A percentile compares a stretch with the other conserved stretches of the same genome.
Conservation (phyloP, 2,888 invertebrate genomes). For the Pheosia tremula region DNA sequence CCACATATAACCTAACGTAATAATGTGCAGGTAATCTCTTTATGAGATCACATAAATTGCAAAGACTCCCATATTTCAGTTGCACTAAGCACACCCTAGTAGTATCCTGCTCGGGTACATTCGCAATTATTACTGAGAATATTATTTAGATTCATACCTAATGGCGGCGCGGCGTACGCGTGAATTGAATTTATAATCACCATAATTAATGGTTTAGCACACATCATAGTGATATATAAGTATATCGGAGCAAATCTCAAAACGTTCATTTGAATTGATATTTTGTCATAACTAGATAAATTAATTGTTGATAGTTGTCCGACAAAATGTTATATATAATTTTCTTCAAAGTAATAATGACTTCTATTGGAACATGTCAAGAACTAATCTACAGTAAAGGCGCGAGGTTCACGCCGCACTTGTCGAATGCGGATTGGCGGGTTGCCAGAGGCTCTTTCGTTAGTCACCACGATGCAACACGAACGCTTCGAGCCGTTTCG, state of each 20-base stretch:
- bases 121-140: constrained; percentile 15
- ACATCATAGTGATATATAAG: too few relatives aligned
- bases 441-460: constrained; percentile 5
- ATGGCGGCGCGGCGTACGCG: too few relatives aligned
- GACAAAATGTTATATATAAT: too few relatives aligned
- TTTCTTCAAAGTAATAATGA: not conserved
- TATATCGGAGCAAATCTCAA: too few relatives aligned
- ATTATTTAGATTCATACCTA: too few relatives aligned
- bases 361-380: not conserved
- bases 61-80: constrained; percentile 62
- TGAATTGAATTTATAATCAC: too few relatives aligned
- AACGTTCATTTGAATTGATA: too few relatives aligned
- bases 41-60: constrained; percentile 13
- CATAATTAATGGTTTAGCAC: too few relatives aligned
- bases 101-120: constrained; percentile 35
- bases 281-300: too few relatives aligned
- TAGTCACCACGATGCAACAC: constrained; percentile 6
- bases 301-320: too few relatives aligned
- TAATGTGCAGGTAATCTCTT: constrained; percentile 11
- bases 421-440: constrained; percentile 3
- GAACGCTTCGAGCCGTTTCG: constrained; percentile 1
- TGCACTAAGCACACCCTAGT: constrained; percentile 52
- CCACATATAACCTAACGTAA: constrained; percentile 1
- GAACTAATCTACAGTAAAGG: not conserved
- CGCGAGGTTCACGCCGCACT: not conserved